phyloP scores from a whole-genome alignment of 35 echinoderm and acorn worm genomes.

The Strongylocentrotus purpuratus region DNA sequence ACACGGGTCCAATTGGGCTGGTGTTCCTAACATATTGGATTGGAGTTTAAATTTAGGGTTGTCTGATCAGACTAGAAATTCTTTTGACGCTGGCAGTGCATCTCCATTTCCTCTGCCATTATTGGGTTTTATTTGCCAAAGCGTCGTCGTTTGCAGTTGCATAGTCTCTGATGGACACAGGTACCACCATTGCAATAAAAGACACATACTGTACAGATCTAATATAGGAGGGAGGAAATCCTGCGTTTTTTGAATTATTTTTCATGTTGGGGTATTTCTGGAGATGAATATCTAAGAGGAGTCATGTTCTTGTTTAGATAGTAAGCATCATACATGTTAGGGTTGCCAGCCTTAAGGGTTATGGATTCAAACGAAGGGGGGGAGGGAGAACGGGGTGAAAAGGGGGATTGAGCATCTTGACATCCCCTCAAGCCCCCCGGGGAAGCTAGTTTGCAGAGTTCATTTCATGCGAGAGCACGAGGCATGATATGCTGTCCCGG shows the following conservation, averaged over 20 bases:
- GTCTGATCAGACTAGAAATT: neutral
- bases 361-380: neutral
- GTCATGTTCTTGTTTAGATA: neutral
- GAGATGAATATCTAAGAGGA: neutral
- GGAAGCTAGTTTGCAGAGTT: neutral
- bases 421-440: neutral
- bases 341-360: neutral
- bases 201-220: neutral
- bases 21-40: slow-evolving; percentile 1
- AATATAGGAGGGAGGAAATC: neutral
- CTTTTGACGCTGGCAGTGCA: neutral
- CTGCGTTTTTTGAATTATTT: neutral
- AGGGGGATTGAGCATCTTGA: neutral
- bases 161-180: neutral
- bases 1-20: neutral
- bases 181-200: neutral
- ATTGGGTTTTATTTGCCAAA: slow-evolving; percentile 6
- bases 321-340: neutral
- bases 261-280: neutral
- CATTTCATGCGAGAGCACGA: slow-evolving; percentile 1
- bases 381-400: neutral
- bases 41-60: neutral
- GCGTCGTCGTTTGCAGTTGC: neutral
- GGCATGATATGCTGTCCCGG: neutral
- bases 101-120: slow-evolving; percentile 9